Evolutionary conservation across 2,113 vertebrate genomes (phyloP), one percentile per base, ranked within the genome.

Genomic region (Serinus canaria): DNA sequence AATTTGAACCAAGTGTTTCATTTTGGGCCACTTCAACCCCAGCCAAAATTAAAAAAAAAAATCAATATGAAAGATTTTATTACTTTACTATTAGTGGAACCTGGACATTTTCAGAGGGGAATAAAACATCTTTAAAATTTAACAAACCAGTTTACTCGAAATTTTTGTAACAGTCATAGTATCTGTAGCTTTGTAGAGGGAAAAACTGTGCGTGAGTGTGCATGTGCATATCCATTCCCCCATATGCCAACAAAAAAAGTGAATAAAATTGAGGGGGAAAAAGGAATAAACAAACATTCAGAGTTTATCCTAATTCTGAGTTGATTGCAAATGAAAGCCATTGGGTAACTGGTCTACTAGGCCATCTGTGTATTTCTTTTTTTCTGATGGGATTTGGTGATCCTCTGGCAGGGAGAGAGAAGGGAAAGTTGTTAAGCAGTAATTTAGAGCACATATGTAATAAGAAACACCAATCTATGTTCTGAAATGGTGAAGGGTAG

Each of bases 1-100:
- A 94, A 91, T 77, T 69, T 80, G 56, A 94, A 90, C 64, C 55
- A 93, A 93, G 92, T 90, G 80, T 97, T 96, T 96, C 85, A 93
- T 94, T 95, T 95, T 81, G 66, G 47, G 52, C 86, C 68, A 78
- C 68, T 86, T 81, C n/a, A 88, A 52, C 28, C 39, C 31, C 83
- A 92, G 90, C 64, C 92, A 96, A 59, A 81, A 77, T 83, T 4
- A 0, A 23, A 0, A 25, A 67, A 37, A 59, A 92, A 92, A 78
- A 73, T 24, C 20, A 1, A 44, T 82, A 90, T 86, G 28, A 73
- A 83, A 39, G 31, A 30, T 92, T 88, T 88, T 94, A 83, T 92
- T 90, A 18, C 44, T 14, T 58, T 80, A 37, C 53, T 83, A 4
- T 64, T 73, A 85, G 83, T 60, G 58, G 74, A 93, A 94, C 62